phyloP scores from a whole-genome alignment of 1,140 invertebrate genomes.

The Lepidostoma basale region DNA sequence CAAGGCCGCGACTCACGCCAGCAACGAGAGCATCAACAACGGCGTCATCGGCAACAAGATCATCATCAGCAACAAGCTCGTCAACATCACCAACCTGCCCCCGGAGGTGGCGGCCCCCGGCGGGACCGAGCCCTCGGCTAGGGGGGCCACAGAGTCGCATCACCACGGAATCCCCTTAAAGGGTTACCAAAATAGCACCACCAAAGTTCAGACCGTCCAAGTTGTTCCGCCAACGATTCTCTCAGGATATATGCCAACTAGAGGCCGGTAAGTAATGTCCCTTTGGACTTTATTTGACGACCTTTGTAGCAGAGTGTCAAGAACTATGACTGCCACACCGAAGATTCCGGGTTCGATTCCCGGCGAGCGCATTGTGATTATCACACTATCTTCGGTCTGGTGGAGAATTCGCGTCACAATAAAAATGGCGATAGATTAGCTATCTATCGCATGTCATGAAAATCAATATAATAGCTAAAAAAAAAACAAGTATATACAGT shows the following conservation, averaged over 20 bases:
- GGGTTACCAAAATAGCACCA: slow-evolving; percentile 13
- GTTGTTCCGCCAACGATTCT: slow-evolving; percentile 40
- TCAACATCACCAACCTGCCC: slow-evolving; percentile 41
- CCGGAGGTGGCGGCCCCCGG: slow-evolving; percentile 29
- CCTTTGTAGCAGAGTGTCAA: no score
- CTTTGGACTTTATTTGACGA: no score
- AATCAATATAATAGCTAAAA: no score
- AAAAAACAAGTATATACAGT: no score
- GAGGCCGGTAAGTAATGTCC: slow-evolving; percentile 14
- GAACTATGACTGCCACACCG: no score
- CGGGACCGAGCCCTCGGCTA: not conserved
- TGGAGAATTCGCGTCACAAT: no score
- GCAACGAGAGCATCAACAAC: slow-evolving; percentile 38
- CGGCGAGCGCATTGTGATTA: no score
- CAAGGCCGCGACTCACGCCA: slow-evolving; percentile 33
- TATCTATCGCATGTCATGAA: no score
- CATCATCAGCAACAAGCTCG: slow-evolving; percentile 43
- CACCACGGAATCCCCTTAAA: no score
- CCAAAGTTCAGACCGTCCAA: slow-evolving; percentile 42
- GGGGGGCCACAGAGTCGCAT: not conserved
- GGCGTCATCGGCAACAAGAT: slow-evolving; percentile 41
- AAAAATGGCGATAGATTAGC: no score
- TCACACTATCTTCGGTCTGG: no score
- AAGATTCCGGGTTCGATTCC: no score
- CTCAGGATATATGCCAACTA: slow-evolving; percentile 34